Conservation (phyloP, 2,888 invertebrate genomes). For the Raillietiella orientalis region DNA sequence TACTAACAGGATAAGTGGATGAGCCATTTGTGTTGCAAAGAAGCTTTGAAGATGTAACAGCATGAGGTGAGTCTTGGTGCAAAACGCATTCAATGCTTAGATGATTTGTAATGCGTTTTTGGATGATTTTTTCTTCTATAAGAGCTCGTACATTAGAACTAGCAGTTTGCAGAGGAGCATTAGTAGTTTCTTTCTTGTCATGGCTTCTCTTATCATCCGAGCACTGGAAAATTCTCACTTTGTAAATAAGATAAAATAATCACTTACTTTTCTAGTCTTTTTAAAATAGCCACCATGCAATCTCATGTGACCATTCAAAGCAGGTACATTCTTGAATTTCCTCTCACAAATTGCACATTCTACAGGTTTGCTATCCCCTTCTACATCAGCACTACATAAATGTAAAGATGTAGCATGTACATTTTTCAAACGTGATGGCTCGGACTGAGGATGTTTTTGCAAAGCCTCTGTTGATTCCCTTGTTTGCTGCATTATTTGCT, state of each 20-base stretch:
- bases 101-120: constrained; percentile 41
- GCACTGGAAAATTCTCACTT: constrained; percentile 18
- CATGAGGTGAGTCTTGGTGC: no score
- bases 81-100: no score
- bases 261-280: constrained; percentile 13
- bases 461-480: constrained; percentile 11
- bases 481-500: constrained; percentile 40
- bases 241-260: neutral
- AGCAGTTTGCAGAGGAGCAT: constrained; percentile 64
- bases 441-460: no score
- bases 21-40: no score
- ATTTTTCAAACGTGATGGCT: no score
- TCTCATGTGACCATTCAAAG: constrained; percentile 91
- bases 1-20: no score
- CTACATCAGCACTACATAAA: no score
- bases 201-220: constrained; percentile 42
- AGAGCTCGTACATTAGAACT: constrained; percentile 62
- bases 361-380: constrained; percentile 23
- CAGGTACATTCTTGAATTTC: constrained; percentile 88
- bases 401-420: no score
- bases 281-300: constrained; percentile 90
- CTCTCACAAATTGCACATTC: constrained; percentile 83
- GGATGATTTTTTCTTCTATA: constrained; percentile 75
- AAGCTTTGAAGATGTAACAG: no score
- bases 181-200: constrained; percentile 45